These are phyloP conservation scores for Marmota flaviventris DNA, from an alignment of 2,113 vertebrate genomes.

Conservation along the genomic window DNA sequence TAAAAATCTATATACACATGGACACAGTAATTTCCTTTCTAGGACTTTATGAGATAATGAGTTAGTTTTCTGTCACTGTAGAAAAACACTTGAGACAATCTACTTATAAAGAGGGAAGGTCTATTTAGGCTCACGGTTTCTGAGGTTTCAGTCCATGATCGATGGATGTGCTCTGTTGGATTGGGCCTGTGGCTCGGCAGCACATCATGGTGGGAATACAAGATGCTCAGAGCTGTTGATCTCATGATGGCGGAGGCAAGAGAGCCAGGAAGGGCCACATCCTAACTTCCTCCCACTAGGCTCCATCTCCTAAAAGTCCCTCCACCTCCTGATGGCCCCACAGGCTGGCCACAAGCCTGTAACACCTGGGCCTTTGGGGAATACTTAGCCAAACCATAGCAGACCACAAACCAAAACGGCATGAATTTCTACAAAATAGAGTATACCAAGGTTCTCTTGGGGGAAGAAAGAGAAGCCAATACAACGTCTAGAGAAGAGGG, in stretches of 20 bases:
- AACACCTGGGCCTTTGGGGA: neutral
- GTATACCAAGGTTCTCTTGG: neutral
- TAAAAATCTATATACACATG: neutral
- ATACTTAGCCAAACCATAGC: neutral
- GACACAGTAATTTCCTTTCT: neutral
- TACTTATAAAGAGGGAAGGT: neutral
- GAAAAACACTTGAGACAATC: neutral
- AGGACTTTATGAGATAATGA: slow-evolving; percentile 18
- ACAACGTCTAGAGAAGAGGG: neutral
- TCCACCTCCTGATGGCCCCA: neutral
- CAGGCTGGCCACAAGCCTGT: neutral
- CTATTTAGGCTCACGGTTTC: neutral
- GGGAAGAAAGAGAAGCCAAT: neutral
- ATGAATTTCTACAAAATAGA: neutral
- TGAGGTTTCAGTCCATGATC: neutral
- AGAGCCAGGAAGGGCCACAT: neutral
- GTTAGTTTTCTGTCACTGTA: neutral
- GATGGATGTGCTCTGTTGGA: neutral
- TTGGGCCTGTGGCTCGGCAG: neutral
- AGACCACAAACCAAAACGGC: neutral
- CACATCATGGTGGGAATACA: neutral
- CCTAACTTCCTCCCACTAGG: neutral
- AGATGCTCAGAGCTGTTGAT: neutral
- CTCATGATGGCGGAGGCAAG: neutral
- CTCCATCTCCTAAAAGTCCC: neutral